These are phyloP conservation scores for Alexandromys fortis DNA, from an alignment of 2,113 vertebrate species.

Conservation along the genomic window DNA sequence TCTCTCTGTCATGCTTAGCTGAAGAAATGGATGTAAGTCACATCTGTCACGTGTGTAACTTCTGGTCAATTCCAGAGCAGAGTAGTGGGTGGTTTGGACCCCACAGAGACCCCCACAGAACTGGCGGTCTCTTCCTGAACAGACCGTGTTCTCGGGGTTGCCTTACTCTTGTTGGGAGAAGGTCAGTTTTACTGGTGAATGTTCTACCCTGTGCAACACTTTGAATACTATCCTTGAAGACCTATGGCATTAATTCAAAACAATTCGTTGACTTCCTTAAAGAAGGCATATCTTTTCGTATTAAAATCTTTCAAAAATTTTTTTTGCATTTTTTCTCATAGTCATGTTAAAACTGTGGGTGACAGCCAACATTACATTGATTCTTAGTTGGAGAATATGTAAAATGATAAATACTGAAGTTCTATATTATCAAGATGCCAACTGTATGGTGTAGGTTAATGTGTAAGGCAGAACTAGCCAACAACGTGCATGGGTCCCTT, in stretches of 20 bases:
- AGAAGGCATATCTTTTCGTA: not conserved
- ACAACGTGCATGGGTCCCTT: not conserved
- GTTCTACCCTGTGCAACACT: not conserved
- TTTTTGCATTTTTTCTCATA: slow-evolving; percentile 10
- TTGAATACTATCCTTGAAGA: not conserved
- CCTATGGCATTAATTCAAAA: not conserved
- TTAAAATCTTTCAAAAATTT: not conserved
- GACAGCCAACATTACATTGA: not conserved
- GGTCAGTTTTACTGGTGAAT: not conserved
- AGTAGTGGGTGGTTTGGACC: not conserved
- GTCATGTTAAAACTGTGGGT: not conserved
- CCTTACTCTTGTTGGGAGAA: not conserved
- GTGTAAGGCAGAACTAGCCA: not conserved
- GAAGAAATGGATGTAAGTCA: not conserved
- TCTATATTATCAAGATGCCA: not conserved
- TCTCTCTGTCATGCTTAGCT: not conserved
- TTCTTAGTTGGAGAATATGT: not conserved
- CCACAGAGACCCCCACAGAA: too few relatives aligned
- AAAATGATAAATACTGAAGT: slow-evolving; percentile 7
- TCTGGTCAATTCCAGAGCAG: slow-evolving; percentile 9
- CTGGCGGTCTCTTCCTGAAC: not conserved
- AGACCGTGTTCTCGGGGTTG: not conserved
- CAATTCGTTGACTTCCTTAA: not conserved
- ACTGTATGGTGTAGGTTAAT: not conserved
- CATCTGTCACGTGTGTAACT: not conserved